Conservation (phyloP, 2,797 vertebrate genomes). For the Pseudomugil gertrudae region DNA sequence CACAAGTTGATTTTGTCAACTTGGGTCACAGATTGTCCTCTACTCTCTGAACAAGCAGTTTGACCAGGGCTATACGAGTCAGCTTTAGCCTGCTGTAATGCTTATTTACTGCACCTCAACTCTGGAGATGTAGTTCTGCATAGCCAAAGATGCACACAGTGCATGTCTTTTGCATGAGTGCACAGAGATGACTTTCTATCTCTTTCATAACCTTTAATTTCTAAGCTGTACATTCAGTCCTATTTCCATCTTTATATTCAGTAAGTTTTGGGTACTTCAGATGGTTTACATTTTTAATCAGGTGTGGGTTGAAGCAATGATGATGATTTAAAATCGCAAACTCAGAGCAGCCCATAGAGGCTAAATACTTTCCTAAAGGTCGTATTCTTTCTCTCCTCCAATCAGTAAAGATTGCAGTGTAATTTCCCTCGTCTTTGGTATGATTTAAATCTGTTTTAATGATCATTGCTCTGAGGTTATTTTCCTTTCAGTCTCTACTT, state of each 20-base stretch:
- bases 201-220: constrained; percentile 34
- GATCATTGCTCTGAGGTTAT: constrained; percentile 57
- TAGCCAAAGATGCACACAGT: constrained; percentile 73
- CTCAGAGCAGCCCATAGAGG: constrained; percentile 45
- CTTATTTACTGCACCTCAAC: constrained; percentile 48
- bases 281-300: constrained; percentile 41
- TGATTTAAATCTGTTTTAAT: constrained; percentile 73
- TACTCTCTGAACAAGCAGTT: constrained; percentile 61
- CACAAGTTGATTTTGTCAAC: constrained; percentile 39
- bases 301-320: constrained; percentile 51
- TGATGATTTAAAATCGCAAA: constrained; percentile 20
- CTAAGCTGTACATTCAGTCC: constrained; percentile 23
- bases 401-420: constrained; percentile 56
- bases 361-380: constrained; percentile 39
- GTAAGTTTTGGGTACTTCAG: constrained; percentile 35
- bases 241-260: constrained; percentile 30
- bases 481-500: constrained; percentile 44
- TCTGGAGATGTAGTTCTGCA: constrained; percentile 52
- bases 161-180: constrained; percentile 70
- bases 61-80: constrained; percentile 65
- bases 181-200: constrained; percentile 45
- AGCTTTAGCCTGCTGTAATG: constrained; percentile 55
- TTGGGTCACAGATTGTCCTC: constrained; percentile 22
- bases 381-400: constrained; percentile 44
- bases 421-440: constrained; percentile 58